Evolutionary conservation across 2,113 vertebrate genomes (phyloP).

Genomic region (Cynoglossus semilaevis): DNA sequence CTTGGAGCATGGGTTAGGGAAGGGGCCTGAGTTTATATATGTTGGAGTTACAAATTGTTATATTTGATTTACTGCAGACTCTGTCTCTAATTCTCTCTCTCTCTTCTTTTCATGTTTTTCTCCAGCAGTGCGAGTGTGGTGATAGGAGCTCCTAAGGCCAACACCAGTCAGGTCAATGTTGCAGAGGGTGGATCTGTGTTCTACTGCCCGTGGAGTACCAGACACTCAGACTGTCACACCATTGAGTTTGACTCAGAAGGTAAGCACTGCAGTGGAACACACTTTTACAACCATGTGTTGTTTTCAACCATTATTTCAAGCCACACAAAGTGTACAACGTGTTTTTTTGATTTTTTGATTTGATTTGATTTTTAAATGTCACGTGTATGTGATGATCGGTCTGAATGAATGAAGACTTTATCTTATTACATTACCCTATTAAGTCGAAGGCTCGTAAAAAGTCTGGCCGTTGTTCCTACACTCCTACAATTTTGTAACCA

Average conservation of each 20-base stretch:
- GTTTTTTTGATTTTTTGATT: too few relatives aligned
- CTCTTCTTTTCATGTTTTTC: conserved; percentile 16
- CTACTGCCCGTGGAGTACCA: conserved; percentile 84
- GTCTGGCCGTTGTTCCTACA: conserved; percentile 7
- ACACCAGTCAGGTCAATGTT: conserved; percentile 79
- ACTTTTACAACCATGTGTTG: not conserved
- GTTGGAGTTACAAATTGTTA: not conserved
- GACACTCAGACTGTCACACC: conserved; percentile 60
- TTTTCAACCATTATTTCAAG: not conserved
- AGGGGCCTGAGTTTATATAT: not conserved
- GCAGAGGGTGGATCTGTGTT: conserved; percentile 86
- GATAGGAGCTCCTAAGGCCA: conserved; percentile 88
- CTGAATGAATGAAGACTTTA: too few relatives aligned
- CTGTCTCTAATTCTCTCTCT: conserved; percentile 8
- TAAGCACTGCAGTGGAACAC: conserved; percentile 46
- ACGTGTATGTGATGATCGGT: too few relatives aligned
- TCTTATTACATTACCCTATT: too few relatives aligned
- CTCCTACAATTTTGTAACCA: conserved; percentile 9
- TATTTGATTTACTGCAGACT: conserved; percentile 15
- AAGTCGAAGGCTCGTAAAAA: conserved; percentile 9
- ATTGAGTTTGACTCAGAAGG: conserved; percentile 85
- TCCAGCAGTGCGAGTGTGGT: conserved; percentile 81
- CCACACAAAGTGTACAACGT: too few relatives aligned
- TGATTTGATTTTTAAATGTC: too few relatives aligned
- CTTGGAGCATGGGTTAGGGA: not conserved